Evolutionary conservation across 2,888 invertebrate species (phyloP).

Genomic region (Meloe dianella): DNA sequence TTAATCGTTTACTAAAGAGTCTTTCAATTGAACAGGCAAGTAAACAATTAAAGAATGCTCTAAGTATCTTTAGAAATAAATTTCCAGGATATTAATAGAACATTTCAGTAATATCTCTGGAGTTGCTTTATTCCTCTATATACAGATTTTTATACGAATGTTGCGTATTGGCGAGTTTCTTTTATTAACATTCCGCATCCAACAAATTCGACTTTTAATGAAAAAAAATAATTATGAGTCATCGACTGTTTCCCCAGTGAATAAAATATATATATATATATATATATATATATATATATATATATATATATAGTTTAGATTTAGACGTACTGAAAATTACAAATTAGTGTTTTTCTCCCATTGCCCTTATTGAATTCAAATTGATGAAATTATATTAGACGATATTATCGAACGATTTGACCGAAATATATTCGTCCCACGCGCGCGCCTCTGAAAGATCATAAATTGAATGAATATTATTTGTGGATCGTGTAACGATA

Average conservation of each 20-base stretch:
- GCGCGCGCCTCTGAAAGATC: slow-evolving; percentile 7
- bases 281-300: too few relatives aligned
- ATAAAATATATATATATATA: too few relatives aligned
- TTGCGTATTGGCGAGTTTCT: too few relatives aligned
- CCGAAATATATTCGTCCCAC: neutral
- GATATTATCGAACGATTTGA: neutral
- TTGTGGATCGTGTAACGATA: slow-evolving; percentile 31
- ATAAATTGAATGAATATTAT: slow-evolving; percentile 28
- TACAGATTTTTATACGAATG: neutral
- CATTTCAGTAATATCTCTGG: neutral
- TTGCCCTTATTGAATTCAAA: neutral
- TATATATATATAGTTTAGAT: neutral
- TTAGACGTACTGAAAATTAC: neutral
- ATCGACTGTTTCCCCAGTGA: too few relatives aligned
- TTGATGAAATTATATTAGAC: neutral
- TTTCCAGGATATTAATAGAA: too few relatives aligned
- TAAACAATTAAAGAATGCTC: too few relatives aligned
- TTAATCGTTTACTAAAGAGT: neutral
- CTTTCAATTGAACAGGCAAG: neutral
- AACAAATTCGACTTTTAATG: too few relatives aligned
- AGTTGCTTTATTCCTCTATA: neutral
- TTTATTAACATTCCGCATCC: too few relatives aligned
- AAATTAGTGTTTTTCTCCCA: neutral
- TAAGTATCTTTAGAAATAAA: neutral
- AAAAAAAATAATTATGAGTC: too few relatives aligned